These are phyloP conservation scores for Gymnogyps californianus DNA, from an alignment of 2,113 vertebrate genomes.

Conservation along the genomic window DNA sequence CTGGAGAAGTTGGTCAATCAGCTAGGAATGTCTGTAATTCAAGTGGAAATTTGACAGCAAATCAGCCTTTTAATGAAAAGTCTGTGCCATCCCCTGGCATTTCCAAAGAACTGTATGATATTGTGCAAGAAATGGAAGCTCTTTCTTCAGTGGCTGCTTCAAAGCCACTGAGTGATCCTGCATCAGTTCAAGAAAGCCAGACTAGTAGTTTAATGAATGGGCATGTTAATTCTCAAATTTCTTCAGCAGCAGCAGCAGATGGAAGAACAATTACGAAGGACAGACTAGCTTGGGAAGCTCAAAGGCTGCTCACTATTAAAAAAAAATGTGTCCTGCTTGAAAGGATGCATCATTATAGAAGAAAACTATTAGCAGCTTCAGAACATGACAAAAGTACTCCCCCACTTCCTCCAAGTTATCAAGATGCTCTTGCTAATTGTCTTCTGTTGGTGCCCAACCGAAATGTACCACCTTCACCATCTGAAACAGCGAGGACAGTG, in stretches of 20 bases:
- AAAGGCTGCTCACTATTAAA: constrained; percentile 51
- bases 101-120: not conserved
- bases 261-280: not conserved
- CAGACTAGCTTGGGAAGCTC: constrained; percentile 56
- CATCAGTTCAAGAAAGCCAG: constrained; percentile 1
- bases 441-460: not conserved
- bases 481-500: not conserved
- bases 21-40: not conserved
- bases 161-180: not conserved
- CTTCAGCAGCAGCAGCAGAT: not conserved
- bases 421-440: not conserved
- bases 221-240: not conserved
- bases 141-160: not conserved
- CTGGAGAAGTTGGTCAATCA: not conserved
- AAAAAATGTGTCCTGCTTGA: constrained; percentile 56
- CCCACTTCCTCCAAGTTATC: not conserved
- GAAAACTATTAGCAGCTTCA: constrained; percentile 28
- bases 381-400: not conserved
- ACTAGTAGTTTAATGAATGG: not conserved
- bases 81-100: not conserved
- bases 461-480: not conserved
- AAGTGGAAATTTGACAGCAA: not conserved
- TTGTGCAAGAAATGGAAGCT: constrained; percentile 4
- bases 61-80: not conserved
- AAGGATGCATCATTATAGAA: constrained; percentile 52